A percentile compares a stretch with the other conserved stretches of the same genome.
These are phyloP conservation scores for Stichodactyla helianthus DNA, from an alignment of 64 coral and sea anemone species.

Conservation along the genomic window DNA sequence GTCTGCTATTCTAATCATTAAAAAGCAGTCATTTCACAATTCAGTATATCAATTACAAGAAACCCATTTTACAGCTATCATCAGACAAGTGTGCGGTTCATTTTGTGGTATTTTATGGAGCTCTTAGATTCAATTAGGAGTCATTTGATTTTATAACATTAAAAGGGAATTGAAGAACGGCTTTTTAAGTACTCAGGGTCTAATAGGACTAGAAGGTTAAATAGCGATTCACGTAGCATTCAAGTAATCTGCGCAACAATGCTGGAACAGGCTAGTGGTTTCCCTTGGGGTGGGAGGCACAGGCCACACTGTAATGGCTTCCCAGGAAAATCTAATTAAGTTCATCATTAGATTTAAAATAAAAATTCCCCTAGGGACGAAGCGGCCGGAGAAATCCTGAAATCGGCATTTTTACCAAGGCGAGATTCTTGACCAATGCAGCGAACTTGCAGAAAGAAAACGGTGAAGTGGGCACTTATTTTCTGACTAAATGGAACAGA, in stretches of 20 bases:
- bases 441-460: background rate
- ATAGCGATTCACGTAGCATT: background rate
- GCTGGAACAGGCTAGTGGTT: background rate
- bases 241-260: background rate
- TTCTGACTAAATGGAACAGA: background rate
- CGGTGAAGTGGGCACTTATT: background rate
- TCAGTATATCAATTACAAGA: conserved; percentile 1
- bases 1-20: background rate
- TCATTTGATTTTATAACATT: conserved; percentile 12
- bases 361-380: background rate
- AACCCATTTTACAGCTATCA: conserved; percentile 1
- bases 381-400: background rate
- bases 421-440: background rate
- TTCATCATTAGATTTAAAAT: background rate
- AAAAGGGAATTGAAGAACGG: background rate
- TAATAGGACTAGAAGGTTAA: conserved; percentile 6
- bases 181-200: background rate
- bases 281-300: background rate
- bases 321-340: background rate
- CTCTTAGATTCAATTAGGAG: conserved; percentile 3
- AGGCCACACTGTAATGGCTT: background rate
- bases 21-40: background rate
- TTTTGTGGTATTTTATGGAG: conserved; percentile 7
- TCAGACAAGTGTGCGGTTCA: conserved; percentile 6
- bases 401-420: background rate